Percentiles rank a stretch among this genome's conserved stretches.
Conservation (phyloP, 2,797 vertebrate species). For the Acipenser transmontanus region DNA sequence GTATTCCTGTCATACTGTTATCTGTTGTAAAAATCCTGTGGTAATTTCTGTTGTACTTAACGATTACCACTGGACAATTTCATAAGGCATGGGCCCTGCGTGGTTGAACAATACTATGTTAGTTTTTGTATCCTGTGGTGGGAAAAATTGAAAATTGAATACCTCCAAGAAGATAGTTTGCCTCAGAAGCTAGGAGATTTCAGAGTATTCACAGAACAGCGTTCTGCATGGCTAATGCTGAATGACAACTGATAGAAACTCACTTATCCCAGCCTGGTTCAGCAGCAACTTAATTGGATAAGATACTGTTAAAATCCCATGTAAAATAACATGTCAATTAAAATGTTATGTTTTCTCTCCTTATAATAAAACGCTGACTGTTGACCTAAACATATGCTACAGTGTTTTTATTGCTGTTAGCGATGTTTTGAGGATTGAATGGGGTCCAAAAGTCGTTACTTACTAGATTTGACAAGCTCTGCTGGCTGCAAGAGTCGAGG, state of each 20-base stretch:
- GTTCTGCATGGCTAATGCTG: constrained; percentile 25
- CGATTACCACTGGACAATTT: too few species aligned
- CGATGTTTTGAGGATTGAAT: constrained; percentile 37
- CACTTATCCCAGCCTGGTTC: constrained; percentile 39
- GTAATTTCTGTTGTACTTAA: too few species aligned
- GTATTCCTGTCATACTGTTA: too few species aligned
- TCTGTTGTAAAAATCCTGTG: too few species aligned
- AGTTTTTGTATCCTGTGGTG: constrained; percentile 26
- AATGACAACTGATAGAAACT: constrained; percentile 44
- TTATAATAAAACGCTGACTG: constrained; percentile 39
- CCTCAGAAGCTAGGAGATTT: constrained; percentile 23
- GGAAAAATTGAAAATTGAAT: constrained; percentile 11
- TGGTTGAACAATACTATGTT: constrained; percentile 16
- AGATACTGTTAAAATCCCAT: constrained; percentile 37
- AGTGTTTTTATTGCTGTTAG: constrained; percentile 40
- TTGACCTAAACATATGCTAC: constrained; percentile 31
- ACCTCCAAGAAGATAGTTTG: constrained; percentile 27
- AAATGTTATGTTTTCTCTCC: constrained; percentile 33
- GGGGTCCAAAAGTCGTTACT: constrained; percentile 44
- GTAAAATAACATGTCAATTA: too few species aligned
- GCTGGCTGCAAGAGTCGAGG: constrained; percentile 23
- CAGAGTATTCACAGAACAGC: background rate
- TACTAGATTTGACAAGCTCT: constrained; percentile 36
- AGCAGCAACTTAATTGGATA: constrained; percentile 39
- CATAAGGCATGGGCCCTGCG: background rate